These are phyloP conservation scores for Thrips palmi DNA, from an alignment of 1,140 invertebrate genomes.

Conservation along the genomic window DNA sequence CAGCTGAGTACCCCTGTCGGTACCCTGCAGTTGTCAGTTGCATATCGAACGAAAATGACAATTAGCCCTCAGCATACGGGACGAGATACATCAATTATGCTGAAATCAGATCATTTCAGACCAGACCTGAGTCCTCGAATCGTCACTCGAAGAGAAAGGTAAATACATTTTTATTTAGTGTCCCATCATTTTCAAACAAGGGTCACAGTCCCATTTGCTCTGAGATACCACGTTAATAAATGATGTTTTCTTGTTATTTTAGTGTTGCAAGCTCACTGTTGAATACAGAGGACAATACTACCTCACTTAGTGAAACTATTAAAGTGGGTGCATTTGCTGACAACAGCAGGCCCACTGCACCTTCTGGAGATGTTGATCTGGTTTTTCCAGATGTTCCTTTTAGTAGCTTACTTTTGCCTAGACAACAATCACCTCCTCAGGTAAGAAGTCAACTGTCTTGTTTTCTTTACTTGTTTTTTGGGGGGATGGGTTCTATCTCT, in stretches of 20 bases:
- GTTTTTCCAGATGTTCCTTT: constrained; percentile 47
- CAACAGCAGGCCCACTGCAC: constrained; percentile 23
- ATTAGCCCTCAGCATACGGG: constrained; percentile 62
- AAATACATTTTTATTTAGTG: constrained; percentile 5
- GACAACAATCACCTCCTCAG: constrained; percentile 22
- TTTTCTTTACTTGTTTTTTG: too few relatives aligned
- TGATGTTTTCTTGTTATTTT: constrained; percentile 15
- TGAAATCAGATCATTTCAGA: constrained; percentile 82
- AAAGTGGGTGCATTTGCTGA: constrained; percentile 52
- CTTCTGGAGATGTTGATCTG: constrained; percentile 31
- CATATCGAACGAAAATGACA: constrained; percentile 74
- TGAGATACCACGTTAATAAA: neutral
- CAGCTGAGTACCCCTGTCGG: constrained; percentile 67
- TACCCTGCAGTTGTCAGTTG: constrained; percentile 54
- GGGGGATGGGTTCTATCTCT: too few relatives aligned
- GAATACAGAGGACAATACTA: constrained; percentile 31
- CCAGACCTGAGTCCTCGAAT: constrained; percentile 42
- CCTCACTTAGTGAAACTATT: constrained; percentile 40
- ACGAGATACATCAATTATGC: constrained; percentile 48
- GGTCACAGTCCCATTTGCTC: neutral
- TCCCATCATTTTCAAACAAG: constrained; percentile 13
- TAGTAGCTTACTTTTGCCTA: constrained; percentile 33
- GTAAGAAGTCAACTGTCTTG: too few relatives aligned
- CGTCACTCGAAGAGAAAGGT: constrained; percentile 9
- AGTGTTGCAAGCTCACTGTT: too few relatives aligned